Conservation (phyloP, 2,888 invertebrate species). For the Spatulosminthurus flaviceps region DNA sequence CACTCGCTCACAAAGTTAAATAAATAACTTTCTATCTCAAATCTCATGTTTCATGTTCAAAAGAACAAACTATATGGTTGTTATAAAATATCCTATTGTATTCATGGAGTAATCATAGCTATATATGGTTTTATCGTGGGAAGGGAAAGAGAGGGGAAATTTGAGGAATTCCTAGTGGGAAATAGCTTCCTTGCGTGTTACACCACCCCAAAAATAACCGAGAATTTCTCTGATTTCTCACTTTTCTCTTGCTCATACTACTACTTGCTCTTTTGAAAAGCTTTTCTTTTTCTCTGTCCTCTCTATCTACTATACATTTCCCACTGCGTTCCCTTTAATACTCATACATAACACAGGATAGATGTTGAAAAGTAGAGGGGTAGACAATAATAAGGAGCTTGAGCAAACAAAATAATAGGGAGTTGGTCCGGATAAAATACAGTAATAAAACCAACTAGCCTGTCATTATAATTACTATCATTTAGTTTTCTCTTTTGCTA, state of each 20-base stretch:
- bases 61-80: too few species aligned
- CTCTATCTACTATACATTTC: neutral
- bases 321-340: too few species aligned
- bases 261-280: neutral
- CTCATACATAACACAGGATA: neutral
- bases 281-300: neutral
- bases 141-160: slow-evolving; percentile 10
- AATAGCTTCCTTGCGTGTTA: slow-evolving; percentile 37
- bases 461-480: slow-evolving; percentile 40
- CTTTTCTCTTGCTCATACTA: neutral
- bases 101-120: neutral
- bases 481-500: slow-evolving; percentile 1
- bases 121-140: neutral
- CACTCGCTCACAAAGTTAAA: too few species aligned
- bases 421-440: slow-evolving; percentile 3
- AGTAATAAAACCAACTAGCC: slow-evolving; percentile 31
- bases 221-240: neutral
- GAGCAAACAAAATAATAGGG: neutral
- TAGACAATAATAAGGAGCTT: neutral
- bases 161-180: slow-evolving; percentile 23
- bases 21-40: too few species aligned
- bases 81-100: too few species aligned
- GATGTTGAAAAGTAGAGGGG: neutral
- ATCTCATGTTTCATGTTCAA: too few species aligned
- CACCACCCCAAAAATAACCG: neutral